Conservation (phyloP, 2,797 vertebrate species). For the Falco concolor region DNA sequence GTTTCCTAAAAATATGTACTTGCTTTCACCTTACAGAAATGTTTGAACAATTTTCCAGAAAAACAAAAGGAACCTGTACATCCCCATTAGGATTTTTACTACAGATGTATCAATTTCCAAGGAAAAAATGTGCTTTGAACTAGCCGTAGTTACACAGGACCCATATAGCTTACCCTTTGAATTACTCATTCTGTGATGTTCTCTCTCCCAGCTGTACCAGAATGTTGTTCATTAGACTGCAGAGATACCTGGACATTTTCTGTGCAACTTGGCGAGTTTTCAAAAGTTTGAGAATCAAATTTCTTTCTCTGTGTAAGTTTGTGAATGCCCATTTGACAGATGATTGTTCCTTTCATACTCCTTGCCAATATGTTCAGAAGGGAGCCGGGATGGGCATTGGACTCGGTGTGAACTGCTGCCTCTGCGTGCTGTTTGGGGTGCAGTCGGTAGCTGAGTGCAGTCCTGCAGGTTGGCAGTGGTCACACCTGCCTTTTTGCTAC, state of each 20-base stretch:
- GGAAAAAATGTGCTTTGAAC: not conserved
- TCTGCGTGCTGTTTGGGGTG: not conserved
- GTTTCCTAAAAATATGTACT: not conserved
- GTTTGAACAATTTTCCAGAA: not conserved
- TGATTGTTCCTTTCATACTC: not conserved
- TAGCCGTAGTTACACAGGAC: not conserved
- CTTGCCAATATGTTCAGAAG: not conserved
- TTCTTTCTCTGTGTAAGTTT: not conserved
- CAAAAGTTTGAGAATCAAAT: not conserved
- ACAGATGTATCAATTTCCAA: not conserved
- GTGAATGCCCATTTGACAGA: not conserved
- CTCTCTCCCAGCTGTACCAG: not conserved
- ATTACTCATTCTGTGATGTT: not conserved
- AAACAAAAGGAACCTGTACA: not conserved
- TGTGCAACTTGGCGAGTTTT: not conserved
- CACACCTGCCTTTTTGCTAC: not conserved
- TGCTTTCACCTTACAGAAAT: not conserved
- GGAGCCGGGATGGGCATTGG: rapidly evolving
- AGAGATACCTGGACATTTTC: not conserved
- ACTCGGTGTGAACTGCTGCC: not conserved
- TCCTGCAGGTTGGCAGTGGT: not conserved
- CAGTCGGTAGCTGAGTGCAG: too few relatives aligned
- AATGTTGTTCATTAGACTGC: not conserved
- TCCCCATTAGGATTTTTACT: not conserved
- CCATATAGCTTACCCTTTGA: not conserved